A percentile compares a stretch with the other conserved stretches of the same genome.
phyloP scores from a whole-genome alignment of 2,888 invertebrate genomes.

The Polia nebulosa region DNA sequence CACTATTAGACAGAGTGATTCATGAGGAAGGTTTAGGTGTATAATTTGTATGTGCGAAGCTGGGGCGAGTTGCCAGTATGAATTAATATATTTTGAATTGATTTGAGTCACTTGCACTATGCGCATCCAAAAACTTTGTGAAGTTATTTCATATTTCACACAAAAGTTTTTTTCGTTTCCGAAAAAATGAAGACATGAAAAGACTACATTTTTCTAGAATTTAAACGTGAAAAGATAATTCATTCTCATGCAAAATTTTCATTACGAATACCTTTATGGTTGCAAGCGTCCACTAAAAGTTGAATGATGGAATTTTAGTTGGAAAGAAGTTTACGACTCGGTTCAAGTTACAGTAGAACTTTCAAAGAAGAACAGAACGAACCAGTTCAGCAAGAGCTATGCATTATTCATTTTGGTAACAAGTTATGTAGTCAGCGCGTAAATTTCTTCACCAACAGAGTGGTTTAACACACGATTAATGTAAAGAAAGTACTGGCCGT shows the following conservation, averaged over 20 bases:
- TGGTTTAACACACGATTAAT: neutral
- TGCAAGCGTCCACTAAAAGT: conserved; percentile 37
- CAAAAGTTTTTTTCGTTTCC: conserved; percentile 1
- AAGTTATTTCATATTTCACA: neutral
- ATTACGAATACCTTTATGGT: conserved; percentile 43
- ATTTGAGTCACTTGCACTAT: no score
- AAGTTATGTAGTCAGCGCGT: neutral
- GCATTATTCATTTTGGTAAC: conserved; percentile 25
- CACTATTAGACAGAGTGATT: no score
- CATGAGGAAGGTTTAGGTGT: no score
- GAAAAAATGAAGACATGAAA: conserved; percentile 14
- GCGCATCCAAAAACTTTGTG: neutral
- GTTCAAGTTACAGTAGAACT: conserved; percentile 22
- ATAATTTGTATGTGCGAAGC: no score
- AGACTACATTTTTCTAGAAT: conserved; percentile 21
- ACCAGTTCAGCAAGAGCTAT: conserved; percentile 18
- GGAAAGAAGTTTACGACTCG: conserved; percentile 42
- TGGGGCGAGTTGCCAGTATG: no score
- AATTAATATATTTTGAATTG: no score
- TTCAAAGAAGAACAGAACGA: neutral
- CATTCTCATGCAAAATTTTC: conserved; percentile 52
- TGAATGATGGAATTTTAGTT: conserved; percentile 31
- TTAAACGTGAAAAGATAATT: conserved; percentile 46
- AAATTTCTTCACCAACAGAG: neutral
- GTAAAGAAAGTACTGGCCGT: neutral